These are phyloP conservation scores for Meloe dianella DNA, from an alignment of 2,888 invertebrate genomes.

Conservation along the genomic window DNA sequence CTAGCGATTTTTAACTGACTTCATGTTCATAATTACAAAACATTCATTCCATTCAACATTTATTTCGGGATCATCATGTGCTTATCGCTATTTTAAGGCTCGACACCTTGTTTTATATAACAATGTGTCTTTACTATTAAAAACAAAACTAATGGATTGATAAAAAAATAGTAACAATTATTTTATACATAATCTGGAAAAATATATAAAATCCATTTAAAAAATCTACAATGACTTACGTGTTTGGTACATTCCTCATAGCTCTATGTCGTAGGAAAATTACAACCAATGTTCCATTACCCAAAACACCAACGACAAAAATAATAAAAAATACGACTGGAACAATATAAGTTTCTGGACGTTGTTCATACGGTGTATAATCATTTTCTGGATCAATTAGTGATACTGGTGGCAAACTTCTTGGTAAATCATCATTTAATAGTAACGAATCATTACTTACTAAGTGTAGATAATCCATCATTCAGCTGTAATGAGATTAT, in stretches of 20 bases:
- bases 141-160: no score
- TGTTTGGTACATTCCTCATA: conserved; percentile 87
- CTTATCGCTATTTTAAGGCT: no score
- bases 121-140: no score
- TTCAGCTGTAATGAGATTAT: neutral
- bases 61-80: no score
- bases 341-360: conserved; percentile 79
- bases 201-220: no score
- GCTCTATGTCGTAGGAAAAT: conserved; percentile 79
- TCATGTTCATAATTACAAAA: no score
- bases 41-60: no score
- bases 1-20: no score
- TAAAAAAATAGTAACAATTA: no score
- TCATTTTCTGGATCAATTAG: conserved; percentile 26
- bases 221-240: conserved; percentile 60
- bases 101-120: no score
- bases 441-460: neutral
- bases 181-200: no score
- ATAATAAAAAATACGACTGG: conserved; percentile 82
- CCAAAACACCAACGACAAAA: conserved; percentile 81
- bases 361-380: conserved; percentile 66
- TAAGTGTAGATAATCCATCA: neutral
- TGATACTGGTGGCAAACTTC: neutral
- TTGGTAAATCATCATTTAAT: neutral
- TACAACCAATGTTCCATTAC: conserved; percentile 82